A percentile compares a stretch with the other conserved stretches of the same genome.
Evolutionary conservation across 1,140 invertebrate genomes (phyloP).

Genomic region (Reticulitermes speratus): DNA sequence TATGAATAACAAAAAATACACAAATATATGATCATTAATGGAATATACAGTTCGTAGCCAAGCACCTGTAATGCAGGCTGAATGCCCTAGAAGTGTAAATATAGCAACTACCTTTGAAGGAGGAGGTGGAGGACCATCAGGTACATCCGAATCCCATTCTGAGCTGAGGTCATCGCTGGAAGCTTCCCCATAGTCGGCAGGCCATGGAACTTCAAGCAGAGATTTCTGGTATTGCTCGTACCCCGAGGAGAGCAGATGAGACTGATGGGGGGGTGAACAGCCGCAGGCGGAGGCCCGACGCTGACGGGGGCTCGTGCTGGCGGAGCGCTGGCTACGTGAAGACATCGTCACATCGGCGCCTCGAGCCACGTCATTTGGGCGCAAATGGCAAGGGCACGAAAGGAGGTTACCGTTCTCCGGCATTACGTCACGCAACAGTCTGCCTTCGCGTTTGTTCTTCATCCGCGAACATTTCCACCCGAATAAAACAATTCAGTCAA

Average conservation of each 20-base stretch:
- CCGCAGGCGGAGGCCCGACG: background rate
- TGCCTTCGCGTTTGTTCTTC: background rate
- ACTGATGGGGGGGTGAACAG: constrained; percentile 14
- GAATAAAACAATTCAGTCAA: too few relatives aligned
- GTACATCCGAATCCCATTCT: constrained; percentile 83
- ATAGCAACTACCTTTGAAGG: constrained; percentile 40
- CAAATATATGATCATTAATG: too few relatives aligned
- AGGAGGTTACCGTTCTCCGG: background rate
- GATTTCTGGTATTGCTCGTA: constrained; percentile 78
- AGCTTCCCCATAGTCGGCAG: constrained; percentile 77
- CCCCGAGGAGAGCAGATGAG: constrained; percentile 49
- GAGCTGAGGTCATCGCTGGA: constrained; percentile 85
- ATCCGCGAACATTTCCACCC: too few relatives aligned
- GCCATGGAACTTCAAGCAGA: constrained; percentile 67
- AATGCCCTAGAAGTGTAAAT: too few relatives aligned
- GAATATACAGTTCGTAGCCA: too few relatives aligned
- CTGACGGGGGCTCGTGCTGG: background rate
- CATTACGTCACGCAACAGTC: background rate
- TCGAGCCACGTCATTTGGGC: background rate
- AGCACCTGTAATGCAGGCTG: too few relatives aligned
- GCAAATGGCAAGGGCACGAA: background rate
- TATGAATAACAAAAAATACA: too few relatives aligned
- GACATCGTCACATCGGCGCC: background rate
- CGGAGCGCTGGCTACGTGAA: background rate
- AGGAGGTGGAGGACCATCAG: constrained; percentile 41